Conservation (phyloP, 2,113 vertebrate species). For the Cavia aperea region DNA sequence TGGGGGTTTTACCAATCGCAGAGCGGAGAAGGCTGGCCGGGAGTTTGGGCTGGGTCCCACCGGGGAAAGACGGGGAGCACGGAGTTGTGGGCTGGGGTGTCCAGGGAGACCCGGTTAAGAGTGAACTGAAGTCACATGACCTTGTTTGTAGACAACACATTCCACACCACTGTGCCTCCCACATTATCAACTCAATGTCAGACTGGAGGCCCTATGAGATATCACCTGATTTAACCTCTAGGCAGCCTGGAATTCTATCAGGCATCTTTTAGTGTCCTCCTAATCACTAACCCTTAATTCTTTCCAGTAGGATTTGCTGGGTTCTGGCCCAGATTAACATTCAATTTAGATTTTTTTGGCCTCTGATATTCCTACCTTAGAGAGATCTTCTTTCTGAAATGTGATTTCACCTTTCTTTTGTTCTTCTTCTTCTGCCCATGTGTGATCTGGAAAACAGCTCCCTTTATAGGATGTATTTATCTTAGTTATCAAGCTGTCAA, state of each 20-base stretch:
- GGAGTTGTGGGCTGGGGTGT: background rate
- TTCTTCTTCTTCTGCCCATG: background rate
- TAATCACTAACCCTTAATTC: background rate
- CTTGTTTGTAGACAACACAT: background rate
- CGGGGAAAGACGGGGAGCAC: background rate
- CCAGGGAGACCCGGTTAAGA: background rate
- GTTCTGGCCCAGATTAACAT: background rate
- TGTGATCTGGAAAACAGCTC: background rate
- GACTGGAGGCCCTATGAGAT: background rate
- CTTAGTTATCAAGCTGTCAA: background rate
- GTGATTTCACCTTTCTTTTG: slow-evolving; percentile 14
- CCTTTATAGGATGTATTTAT: background rate
- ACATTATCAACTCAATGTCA: slow-evolving; percentile 14
- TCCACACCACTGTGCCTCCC: slow-evolving; percentile 1
- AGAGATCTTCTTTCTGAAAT: background rate
- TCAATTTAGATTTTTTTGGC: background rate
- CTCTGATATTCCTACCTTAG: background rate
- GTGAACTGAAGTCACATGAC: background rate
- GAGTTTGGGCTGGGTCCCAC: background rate
- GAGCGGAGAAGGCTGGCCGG: background rate
- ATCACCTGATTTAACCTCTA: slow-evolving; percentile 15
- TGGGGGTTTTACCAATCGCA: background rate
- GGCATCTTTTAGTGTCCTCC: background rate
- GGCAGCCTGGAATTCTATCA: background rate
- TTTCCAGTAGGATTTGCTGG: background rate